Evolutionary conservation across 2,888 invertebrate species (phyloP), one percentile per base, ranked within the genome.

Genomic region (Pharmacophagus antenor): DNA sequence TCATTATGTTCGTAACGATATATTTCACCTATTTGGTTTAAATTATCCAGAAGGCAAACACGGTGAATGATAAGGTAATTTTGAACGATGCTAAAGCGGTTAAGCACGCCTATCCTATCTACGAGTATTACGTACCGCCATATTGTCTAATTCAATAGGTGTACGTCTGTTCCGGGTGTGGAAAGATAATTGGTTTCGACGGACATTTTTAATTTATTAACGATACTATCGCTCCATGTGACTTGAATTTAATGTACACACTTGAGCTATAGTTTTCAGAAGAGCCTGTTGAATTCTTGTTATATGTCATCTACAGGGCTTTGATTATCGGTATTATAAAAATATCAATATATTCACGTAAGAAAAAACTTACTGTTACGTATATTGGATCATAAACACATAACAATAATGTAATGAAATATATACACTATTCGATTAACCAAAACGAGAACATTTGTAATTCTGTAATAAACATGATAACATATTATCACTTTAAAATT

Each of bases 171-270:
- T 58, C 51, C 53, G 55, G 56, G 46, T 52, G 52, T 61, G 23
- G 59, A 47, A 18, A 50, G 2, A 59, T 64, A 58, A 63, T 64
- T 64, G 63, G 48, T 58, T 63, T 57, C 62, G 56, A 54, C 58
- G 49, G 56, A 56, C 52, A 56, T 46, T 63, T 56, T 63, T 67
- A 67, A 69, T 71, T 66, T 69, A 70, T 71, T 69, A 65, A 65
- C 48, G 56, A 58, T 55, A 31, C 57, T 52, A 49, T 57, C 54
- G 61, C 53, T 23, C 18, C 27, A 56, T 65, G 66, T 64, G 66
- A 64, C 61, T 52, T 55, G 65, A 63, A 66, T 66, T 27, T 47
- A 59, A 65, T 42, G 23, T 53, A 56, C 25, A 27, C 18, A 58
- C 27, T 62, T 62, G 44, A 58, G 63, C 66, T 64, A 66, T 66